A percentile compares a stretch with the other conserved stretches of the same genome.
Evolutionary conservation across 2,113 vertebrate genomes (phyloP).

Genomic region (Thermophis baileyi): DNA sequence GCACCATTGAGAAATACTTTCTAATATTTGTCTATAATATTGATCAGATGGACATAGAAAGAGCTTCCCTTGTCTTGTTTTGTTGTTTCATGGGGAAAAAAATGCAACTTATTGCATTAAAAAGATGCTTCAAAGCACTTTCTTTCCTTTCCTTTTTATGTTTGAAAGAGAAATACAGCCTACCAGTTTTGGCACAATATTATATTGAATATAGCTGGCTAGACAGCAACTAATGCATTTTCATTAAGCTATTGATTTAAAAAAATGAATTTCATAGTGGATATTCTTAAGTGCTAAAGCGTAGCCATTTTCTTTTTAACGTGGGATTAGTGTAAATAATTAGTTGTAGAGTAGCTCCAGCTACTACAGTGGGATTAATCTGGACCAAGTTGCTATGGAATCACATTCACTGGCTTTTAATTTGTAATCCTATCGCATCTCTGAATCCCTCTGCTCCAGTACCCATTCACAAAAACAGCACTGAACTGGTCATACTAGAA

Average conservation of each 20-base stretch:
- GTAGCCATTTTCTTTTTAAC: neutral
- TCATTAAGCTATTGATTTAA: neutral
- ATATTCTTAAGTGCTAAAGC: neutral
- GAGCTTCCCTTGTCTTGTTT: neutral
- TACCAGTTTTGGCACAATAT: neutral
- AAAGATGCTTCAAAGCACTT: neutral
- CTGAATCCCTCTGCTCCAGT: neutral
- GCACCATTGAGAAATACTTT: neutral
- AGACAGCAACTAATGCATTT: neutral
- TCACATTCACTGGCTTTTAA: neutral
- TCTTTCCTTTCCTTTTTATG: neutral
- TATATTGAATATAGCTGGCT: neutral
- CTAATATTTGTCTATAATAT: neutral
- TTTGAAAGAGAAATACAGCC: neutral
- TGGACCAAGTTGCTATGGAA: neutral
- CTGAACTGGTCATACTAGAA: neutral
- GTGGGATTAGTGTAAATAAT: constrained; percentile 4
- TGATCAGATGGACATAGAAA: neutral
- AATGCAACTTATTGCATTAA: neutral
- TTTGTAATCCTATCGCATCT: neutral
- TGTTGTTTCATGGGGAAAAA: neutral
- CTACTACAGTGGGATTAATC: constrained; percentile 1
- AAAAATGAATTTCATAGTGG: neutral
- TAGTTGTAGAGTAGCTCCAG: neutral
- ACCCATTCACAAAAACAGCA: neutral